Conservation (phyloP, 2,797 vertebrate species). For the Gallinago stenura region DNA sequence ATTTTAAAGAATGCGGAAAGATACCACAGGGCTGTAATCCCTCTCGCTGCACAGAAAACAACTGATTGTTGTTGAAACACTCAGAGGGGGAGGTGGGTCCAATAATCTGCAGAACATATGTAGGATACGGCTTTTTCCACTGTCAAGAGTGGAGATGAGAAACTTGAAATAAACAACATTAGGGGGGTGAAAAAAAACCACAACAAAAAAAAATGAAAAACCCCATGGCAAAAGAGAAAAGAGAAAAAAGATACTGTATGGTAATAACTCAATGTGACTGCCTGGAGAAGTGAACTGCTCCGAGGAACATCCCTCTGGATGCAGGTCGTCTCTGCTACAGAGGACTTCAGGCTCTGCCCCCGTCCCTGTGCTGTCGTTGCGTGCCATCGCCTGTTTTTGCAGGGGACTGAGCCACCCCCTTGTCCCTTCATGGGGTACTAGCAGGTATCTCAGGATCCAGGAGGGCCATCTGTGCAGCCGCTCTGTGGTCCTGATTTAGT, state of each 20-base stretch:
- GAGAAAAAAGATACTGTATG: not conserved
- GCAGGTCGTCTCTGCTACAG: not conserved
- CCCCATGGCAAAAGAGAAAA: not conserved
- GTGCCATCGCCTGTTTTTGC: not conserved
- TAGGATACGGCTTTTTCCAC: not conserved
- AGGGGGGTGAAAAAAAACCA: not conserved
- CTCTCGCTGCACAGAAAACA: constrained; percentile 18
- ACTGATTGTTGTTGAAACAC: constrained; percentile 36
- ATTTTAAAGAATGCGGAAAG: constrained; percentile 41
- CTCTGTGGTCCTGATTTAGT: not conserved
- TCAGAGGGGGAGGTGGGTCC: not conserved
- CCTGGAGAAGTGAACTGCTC: not conserved
- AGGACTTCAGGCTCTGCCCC: not conserved
- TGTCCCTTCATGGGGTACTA: not conserved
- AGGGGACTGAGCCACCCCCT: not conserved
- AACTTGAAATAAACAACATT: not conserved
- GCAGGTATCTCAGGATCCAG: not conserved
- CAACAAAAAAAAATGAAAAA: not conserved
- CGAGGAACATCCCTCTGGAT: not conserved
- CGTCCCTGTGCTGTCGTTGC: rapidly evolving
- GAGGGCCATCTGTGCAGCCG: not conserved
- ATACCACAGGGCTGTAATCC: constrained; percentile 41
- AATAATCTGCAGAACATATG: constrained; percentile 60
- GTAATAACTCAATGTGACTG: not conserved
- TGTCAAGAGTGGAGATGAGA: not conserved